phyloP scores from a whole-genome alignment of 53 echinoderm and acorn worm species.

The Echinarachnius parma region DNA sequence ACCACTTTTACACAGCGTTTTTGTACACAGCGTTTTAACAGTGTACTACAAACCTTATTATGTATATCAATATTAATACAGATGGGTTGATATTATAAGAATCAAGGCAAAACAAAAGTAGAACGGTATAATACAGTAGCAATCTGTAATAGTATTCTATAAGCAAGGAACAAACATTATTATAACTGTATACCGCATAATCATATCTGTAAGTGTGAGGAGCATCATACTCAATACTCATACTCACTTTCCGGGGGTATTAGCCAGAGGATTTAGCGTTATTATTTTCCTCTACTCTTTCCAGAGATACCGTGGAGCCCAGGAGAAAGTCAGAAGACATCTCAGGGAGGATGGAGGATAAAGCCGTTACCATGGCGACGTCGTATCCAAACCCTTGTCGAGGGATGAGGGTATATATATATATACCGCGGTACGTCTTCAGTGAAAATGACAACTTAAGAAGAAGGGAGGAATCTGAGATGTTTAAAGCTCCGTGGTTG shows the following conservation, averaged over 20 bases:
- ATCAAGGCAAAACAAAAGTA: background rate
- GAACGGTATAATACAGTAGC: no score
- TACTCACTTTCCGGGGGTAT: slow-evolving; percentile 16
- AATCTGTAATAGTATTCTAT: no score
- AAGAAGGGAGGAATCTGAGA: no score
- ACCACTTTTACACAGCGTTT: no score
- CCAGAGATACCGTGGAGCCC: slow-evolving; percentile 15
- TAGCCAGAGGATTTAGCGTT: slow-evolving; percentile 29
- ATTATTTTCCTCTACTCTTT: slow-evolving; percentile 8
- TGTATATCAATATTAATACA: background rate
- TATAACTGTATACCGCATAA: slow-evolving; percentile 11
- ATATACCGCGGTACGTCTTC: no score
- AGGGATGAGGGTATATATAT: no score
- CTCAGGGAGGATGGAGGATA: slow-evolving; percentile 28
- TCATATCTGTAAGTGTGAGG: slow-evolving; percentile 38
- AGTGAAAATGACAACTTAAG: no score
- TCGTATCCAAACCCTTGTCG: slow-evolving; percentile 42
- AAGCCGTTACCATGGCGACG: slow-evolving; percentile 31
- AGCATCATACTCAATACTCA: no score
- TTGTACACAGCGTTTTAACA: no score
- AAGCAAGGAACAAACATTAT: no score
- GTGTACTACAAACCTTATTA: no score
- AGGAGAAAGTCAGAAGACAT: background rate
- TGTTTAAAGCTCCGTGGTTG: no score
- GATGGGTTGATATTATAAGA: background rate